phyloP scores from a whole-genome alignment of 2,113 vertebrate species.

The Trogon melanurus region DNA sequence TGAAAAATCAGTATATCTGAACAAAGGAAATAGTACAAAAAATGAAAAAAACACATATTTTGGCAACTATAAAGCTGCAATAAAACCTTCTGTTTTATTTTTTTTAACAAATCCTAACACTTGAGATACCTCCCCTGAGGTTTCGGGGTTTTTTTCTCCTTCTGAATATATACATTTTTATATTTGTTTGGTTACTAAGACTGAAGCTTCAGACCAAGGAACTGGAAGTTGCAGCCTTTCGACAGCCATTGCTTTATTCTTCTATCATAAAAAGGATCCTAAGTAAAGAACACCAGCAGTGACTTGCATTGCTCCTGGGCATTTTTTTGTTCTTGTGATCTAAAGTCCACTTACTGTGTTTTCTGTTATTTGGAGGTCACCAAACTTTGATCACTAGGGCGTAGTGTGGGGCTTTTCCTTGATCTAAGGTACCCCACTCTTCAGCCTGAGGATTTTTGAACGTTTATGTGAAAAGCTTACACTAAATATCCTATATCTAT shows the following conservation, averaged over 20 bases:
- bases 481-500: conserved; percentile 25
- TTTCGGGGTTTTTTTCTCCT: conserved; percentile 40
- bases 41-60: background rate
- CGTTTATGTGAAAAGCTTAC: conserved; percentile 46
- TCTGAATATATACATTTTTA: conserved; percentile 71
- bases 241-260: conserved; percentile 79
- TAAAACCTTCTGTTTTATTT: conserved; percentile 53
- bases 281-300: conserved; percentile 83
- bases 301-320: conserved; percentile 82
- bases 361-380: conserved; percentile 85
- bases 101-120: conserved; percentile 63
- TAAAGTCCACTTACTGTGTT: conserved; percentile 84
- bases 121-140: conserved; percentile 56
- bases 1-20: background rate
- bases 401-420: conserved; percentile 79
- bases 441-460: conserved; percentile 68
- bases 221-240: conserved; percentile 77
- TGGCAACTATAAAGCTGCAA: background rate
- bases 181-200: conserved; percentile 77
- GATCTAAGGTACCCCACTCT: conserved; percentile 71
- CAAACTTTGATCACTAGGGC: conserved; percentile 84
- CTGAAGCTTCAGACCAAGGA: conserved; percentile 77
- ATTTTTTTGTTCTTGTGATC: conserved; percentile 87
- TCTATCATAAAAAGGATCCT: conserved; percentile 81
- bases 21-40: background rate